Base-by-base conservation (phyloP, 2,113 vertebrate species). In the Physeter macrocephalus region DNA sequence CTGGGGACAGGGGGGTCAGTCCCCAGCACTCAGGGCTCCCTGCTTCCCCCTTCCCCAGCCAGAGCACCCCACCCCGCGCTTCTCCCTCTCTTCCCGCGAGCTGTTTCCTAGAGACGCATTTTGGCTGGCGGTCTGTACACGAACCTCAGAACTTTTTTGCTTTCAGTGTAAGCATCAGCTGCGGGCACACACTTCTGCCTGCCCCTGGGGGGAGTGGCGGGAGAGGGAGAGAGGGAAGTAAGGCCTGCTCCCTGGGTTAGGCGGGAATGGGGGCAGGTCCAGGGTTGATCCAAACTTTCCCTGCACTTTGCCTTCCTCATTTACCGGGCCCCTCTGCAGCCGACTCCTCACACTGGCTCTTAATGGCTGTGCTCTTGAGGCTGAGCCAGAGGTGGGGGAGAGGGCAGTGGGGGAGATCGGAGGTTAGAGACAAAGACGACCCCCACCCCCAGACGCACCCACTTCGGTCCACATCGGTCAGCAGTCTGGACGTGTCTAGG, bases 1-100 rank as follows among this genome's bases (percentile, higher is more conserved):
- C 18, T 20, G 1, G 82, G 36, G 29, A 2, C 27, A 0, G 17
- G 39, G 25, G 34, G 69, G 8, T n/a, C 12, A 17, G 69, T 20
- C 87, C 74, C 61, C 17, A 11, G 39, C 6, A 0, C 9, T 31
- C 11, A 6, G 54, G 61, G 81, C 39, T 27, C 71, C 62, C 34
- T 6, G 31, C 72, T 29, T 29, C 2, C 61, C 25, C 27, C n/a
- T 66, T 67, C 0, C 27, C 27, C 1, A 66, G 21, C 46, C 31
- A 8, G n/a, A 39, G 4, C 36, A 8, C 23, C 25, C 12, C 12
- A 14, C 18, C 27, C 41, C 1, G 31, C 2, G 25, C 59, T 10
- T 12, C 17, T 20, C 5, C 5, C 67, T 25, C 39, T 52, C 41
- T 25, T 8, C 23, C 66, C 6, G 5, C 36, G 21, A 82, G 25